These are phyloP conservation scores for Burhinus bistriatus DNA, from an alignment of 2,113 vertebrate species.

Conservation along the genomic window DNA sequence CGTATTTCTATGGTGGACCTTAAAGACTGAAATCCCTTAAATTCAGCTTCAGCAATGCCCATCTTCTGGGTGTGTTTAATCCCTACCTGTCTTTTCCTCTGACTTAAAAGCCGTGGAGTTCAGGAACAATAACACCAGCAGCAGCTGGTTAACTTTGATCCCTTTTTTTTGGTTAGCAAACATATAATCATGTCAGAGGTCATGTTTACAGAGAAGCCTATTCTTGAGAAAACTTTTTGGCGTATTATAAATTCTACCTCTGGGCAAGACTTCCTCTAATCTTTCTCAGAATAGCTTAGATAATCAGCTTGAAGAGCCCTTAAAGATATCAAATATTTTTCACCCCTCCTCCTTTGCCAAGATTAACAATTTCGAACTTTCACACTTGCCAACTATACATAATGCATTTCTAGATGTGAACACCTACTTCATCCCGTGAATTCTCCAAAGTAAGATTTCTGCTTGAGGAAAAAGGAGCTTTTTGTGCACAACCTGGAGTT, in stretches of 20 bases:
- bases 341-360: not conserved
- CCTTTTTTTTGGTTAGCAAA: not conserved
- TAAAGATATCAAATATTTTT: not conserved
- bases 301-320: not conserved
- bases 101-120: not conserved
- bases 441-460: not conserved
- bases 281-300: not conserved
- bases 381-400: not conserved
- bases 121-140: not conserved
- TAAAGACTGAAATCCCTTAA: not conserved
- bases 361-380: not conserved
- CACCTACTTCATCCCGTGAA: not conserved
- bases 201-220: not conserved
- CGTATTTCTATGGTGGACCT: not conserved
- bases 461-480: not conserved
- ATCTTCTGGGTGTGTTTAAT: not conserved
- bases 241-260: not conserved
- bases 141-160: not conserved
- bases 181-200: rapidly evolving
- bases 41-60: not conserved
- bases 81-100: not conserved
- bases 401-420: not conserved
- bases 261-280: not conserved
- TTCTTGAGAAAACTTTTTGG: not conserved
- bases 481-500: not conserved